phyloP scores from a whole-genome alignment of 2,113 vertebrate species.

The Otolemur garnettii region DNA sequence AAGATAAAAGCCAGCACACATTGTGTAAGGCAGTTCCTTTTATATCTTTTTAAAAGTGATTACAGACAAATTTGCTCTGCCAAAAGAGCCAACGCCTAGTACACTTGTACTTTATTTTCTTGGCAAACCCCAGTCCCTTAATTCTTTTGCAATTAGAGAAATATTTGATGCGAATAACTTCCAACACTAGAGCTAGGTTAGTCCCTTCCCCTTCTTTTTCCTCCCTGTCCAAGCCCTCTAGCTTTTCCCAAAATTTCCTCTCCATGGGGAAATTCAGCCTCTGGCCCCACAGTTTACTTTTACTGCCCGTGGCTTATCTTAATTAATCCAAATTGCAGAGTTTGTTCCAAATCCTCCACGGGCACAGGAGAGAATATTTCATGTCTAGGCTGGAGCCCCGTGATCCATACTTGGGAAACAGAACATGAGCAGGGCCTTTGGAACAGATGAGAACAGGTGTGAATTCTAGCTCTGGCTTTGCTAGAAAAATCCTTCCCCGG shows the following conservation, averaged over 20 bases:
- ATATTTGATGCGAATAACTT: background rate
- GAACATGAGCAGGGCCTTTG: background rate
- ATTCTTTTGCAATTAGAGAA: slow-evolving; percentile 71
- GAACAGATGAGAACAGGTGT: accelerated
- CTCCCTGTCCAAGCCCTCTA: background rate
- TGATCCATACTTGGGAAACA: accelerated
- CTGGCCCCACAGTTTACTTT: accelerated
- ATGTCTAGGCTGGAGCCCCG: accelerated
- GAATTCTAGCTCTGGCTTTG: background rate
- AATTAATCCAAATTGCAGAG: background rate
- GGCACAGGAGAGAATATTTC: accelerated
- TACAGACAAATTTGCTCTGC: slow-evolving; percentile 64
- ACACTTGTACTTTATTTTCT: background rate
- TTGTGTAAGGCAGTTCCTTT: slow-evolving; percentile 57
- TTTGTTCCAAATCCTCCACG: background rate
- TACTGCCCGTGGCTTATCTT: background rate
- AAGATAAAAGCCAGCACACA: slow-evolving; percentile 53
- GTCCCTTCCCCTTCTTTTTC: background rate
- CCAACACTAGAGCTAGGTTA: background rate
- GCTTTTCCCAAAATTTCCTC: background rate
- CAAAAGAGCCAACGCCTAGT: slow-evolving; percentile 58
- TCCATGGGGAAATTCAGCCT: background rate
- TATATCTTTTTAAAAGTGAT: slow-evolving; percentile 64
- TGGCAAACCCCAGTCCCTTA: slow-evolving; percentile 66
- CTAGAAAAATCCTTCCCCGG: accelerated